A percentile compares a stretch with the other conserved stretches of the same genome.
Evolutionary conservation across 2,113 vertebrate genomes (phyloP).

Genomic region (Pagrus major): DNA sequence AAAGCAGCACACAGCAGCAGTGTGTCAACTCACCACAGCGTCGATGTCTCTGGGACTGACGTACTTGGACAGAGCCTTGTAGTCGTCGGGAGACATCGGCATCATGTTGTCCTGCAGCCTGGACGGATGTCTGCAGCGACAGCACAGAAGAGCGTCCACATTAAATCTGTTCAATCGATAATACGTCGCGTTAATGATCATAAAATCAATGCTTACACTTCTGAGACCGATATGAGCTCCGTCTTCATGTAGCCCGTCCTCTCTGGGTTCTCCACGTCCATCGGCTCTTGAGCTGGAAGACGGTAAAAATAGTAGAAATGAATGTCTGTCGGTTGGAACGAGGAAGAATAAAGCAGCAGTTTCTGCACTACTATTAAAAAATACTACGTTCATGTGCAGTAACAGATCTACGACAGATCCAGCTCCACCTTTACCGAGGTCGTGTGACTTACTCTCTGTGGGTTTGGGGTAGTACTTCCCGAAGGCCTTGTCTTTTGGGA

Average conservation of each 20-base stretch:
- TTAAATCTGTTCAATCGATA: neutral
- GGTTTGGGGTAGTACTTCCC: constrained; percentile 96
- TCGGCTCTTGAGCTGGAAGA: constrained; percentile 89
- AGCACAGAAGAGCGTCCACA: neutral
- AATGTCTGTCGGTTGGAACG: neutral
- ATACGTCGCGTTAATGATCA: neutral
- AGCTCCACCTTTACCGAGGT: too few relatives aligned
- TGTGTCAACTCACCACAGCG: constrained; percentile 82
- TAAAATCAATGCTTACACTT: too few relatives aligned
- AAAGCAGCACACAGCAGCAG: neutral
- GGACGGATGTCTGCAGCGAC: constrained; percentile 85
- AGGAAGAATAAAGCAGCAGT: too few relatives aligned
- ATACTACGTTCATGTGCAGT: too few relatives aligned
- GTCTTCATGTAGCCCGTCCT: constrained; percentile 94
- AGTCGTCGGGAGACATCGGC: constrained; percentile 94
- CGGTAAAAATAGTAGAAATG: fast-evolving
- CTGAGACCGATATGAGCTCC: constrained; percentile 95
- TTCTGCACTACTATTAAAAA: too few relatives aligned
- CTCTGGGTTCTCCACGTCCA: constrained; percentile 89
- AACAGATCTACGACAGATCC: too few relatives aligned
- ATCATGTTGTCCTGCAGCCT: constrained; percentile 92
- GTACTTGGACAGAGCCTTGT: constrained; percentile 84
- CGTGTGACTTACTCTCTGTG: constrained; percentile 87
- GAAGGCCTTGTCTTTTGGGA: constrained; percentile 95
- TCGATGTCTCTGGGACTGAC: constrained; percentile 87